Percentiles rank a stretch among this genome's conserved stretches.
Conservation (phyloP, 2,113 vertebrate species). For the Brachirus orientalis region DNA sequence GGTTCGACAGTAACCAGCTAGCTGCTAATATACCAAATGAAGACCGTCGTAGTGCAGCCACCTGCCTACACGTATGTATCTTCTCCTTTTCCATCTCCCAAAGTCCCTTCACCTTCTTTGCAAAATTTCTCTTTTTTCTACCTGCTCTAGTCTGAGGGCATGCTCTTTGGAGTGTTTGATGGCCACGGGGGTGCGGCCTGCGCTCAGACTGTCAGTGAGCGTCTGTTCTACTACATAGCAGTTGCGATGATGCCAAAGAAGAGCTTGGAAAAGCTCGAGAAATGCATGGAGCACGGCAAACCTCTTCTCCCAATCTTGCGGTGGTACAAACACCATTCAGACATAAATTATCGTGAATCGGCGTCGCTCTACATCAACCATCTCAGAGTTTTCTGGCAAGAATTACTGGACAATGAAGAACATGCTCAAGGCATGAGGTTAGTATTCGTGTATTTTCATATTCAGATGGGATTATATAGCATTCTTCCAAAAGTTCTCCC, state of each 20-base stretch:
- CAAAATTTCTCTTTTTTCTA: background rate
- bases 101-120: fast-evolving
- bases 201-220: conserved; percentile 92
- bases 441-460: background rate
- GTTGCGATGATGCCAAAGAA: conserved; percentile 90
- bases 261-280: conserved; percentile 88
- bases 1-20: conserved; percentile 93
- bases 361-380: conserved; percentile 87
- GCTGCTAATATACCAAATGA: conserved; percentile 91
- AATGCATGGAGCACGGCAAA: conserved; percentile 85
- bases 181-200: conserved; percentile 92
- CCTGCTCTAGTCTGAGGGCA: conserved; percentile 83
- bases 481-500: too few species aligned
- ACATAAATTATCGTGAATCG: conserved; percentile 85
- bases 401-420: conserved; percentile 87
- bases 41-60: conserved; percentile 88
- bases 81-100: background rate
- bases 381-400: conserved; percentile 95
- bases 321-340: conserved; percentile 88
- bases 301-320: conserved; percentile 89
- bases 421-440: conserved; percentile 82
- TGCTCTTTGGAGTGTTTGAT: conserved; percentile 95
- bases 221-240: conserved; percentile 90
- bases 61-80: conserved; percentile 81
- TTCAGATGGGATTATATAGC: too few species aligned